These are phyloP conservation scores for Phylloscopus trochilus DNA, from an alignment of 2,113 vertebrate species.

Conservation along the genomic window DNA sequence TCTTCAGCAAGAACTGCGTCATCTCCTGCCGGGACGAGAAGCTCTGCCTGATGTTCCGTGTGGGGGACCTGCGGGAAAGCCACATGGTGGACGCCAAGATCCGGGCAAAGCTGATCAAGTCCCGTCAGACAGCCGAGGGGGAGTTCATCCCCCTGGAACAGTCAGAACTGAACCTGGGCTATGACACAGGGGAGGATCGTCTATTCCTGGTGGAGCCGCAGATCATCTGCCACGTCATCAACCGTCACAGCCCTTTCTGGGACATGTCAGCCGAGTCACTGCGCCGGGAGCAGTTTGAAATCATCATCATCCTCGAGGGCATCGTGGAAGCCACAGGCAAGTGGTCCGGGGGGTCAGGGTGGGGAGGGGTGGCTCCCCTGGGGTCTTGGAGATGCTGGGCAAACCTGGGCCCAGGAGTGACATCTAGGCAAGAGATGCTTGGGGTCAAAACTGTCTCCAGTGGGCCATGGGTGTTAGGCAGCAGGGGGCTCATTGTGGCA, in stretches of 20 bases:
- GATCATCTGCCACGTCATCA: conserved; percentile 82
- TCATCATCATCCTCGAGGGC: conserved; percentile 84
- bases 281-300: conserved; percentile 77
- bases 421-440: background rate
- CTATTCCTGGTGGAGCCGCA: conserved; percentile 84
- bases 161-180: conserved; percentile 84
- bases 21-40: conserved; percentile 77
- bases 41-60: conserved; percentile 82
- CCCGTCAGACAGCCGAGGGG: conserved; percentile 81
- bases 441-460: accelerated
- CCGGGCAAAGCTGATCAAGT: conserved; percentile 84
- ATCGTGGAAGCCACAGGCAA: conserved; percentile 84
- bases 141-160: conserved; percentile 86
- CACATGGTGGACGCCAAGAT: conserved; percentile 89
- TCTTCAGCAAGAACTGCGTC: conserved; percentile 84
- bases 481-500: accelerated
- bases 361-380: background rate
- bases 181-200: conserved; percentile 79
- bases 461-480: accelerated
- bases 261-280: conserved; percentile 71
- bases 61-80: conserved; percentile 81
- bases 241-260: conserved; percentile 83
- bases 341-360: background rate
- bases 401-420: background rate
- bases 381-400: background rate